A percentile compares a stretch with the other conserved stretches of the same genome.
These are phyloP conservation scores for Erpetoichthys calabaricus DNA, from an alignment of 2,797 vertebrate genomes.

Conservation along the genomic window DNA sequence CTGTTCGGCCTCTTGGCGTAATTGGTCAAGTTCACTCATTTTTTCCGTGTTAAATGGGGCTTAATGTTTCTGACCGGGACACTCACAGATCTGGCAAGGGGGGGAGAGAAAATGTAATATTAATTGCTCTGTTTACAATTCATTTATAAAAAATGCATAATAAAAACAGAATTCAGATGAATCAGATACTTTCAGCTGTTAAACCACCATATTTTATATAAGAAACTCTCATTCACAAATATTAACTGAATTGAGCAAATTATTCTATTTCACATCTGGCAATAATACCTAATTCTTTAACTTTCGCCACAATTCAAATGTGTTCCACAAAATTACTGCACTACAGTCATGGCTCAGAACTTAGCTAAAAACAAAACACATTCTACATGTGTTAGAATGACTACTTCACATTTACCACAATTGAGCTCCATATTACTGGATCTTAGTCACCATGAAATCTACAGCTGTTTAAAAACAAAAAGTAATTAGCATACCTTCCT, in stretches of 20 bases:
- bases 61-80: slow-evolving; percentile 65
- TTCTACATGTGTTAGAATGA: too few species aligned
- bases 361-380: too few species aligned
- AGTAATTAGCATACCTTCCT: not conserved
- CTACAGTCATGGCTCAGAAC: too few species aligned
- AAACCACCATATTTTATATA: not conserved
- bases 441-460: not conserved
- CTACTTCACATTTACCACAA: too few species aligned
- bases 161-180: too few species aligned
- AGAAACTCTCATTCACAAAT: too few species aligned
- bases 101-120: slow-evolving; percentile 18
- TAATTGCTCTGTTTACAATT: not conserved
- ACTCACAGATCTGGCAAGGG: slow-evolving; percentile 63
- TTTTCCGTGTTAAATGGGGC: slow-evolving; percentile 32
- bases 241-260: too few species aligned
- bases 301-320: too few species aligned
- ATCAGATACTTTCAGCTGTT: not conserved
- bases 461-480: not conserved
- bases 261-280: too few species aligned
- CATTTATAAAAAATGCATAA: not conserved
- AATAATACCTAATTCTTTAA: too few species aligned
- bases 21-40: slow-evolving; percentile 98
- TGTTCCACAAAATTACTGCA: too few species aligned
- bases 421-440: too few species aligned
- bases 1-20: slow-evolving; percentile 93